Evolutionary conservation across 53 echinoderm and acorn worm species (phyloP).

Genomic region (Arbacia lixula): DNA sequence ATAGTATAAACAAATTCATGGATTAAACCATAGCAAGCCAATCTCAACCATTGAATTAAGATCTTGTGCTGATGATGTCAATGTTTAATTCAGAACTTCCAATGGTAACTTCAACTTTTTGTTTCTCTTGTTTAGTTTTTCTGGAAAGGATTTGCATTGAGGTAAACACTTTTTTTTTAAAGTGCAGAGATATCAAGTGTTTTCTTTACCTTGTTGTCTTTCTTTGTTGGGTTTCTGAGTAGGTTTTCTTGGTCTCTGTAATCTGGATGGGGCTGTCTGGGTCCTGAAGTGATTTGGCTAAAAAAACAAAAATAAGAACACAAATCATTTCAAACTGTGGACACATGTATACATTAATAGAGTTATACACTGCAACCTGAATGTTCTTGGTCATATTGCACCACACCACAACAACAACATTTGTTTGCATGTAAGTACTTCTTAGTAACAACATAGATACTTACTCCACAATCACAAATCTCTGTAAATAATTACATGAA

Average conservation of each 20-base stretch:
- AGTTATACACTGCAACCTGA: neutral
- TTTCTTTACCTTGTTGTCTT: neutral
- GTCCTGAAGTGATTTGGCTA: constrained; percentile 56
- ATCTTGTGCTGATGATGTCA: too few relatives aligned
- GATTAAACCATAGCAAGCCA: too few relatives aligned
- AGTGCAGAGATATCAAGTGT: neutral
- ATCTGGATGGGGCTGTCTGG: constrained; percentile 39
- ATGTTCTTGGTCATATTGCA: neutral
- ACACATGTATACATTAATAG: neutral
- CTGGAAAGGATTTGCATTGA: neutral
- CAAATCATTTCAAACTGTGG: too few relatives aligned
- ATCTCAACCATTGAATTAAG: too few relatives aligned
- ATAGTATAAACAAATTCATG: too few relatives aligned
- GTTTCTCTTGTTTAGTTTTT: neutral
- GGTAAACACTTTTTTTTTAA: neutral
- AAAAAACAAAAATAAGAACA: neutral
- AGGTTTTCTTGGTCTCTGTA: constrained; percentile 12
- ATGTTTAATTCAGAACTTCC: too few relatives aligned
- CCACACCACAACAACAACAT: neutral
- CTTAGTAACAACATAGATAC: too few relatives aligned
- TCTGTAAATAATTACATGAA: too few relatives aligned
- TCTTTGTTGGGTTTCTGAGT: neutral
- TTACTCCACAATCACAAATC: too few relatives aligned
- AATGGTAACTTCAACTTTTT: too few relatives aligned
- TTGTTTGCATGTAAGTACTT: too few relatives aligned